Conservation (phyloP, 2,113 vertebrate species). For the Myocastor coypus region DNA sequence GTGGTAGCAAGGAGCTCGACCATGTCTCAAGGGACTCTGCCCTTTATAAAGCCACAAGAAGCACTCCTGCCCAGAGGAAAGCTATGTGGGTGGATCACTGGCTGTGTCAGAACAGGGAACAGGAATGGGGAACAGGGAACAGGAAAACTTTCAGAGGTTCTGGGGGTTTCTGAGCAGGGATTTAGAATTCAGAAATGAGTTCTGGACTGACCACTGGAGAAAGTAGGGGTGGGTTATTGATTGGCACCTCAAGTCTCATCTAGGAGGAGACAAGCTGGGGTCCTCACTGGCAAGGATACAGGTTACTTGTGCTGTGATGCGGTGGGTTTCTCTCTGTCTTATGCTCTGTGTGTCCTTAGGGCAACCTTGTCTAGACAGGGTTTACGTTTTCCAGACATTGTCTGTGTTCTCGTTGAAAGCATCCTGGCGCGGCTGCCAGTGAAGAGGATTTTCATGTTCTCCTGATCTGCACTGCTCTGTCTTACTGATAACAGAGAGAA, state of each 20-base stretch:
- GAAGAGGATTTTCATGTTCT: neutral
- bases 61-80: neutral
- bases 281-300: neutral
- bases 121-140: too few species aligned
- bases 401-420: neutral
- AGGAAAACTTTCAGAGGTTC: too few species aligned
- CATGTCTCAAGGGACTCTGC: neutral
- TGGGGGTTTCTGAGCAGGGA: neutral
- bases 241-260: rapidly evolving
- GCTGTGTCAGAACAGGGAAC: too few species aligned
- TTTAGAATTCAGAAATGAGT: too few species aligned
- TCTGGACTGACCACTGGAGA: neutral
- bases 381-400: neutral
- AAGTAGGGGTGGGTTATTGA: neutral
- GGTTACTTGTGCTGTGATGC: neutral
- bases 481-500: neutral
- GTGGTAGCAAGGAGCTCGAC: rapidly evolving
- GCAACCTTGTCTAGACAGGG: neutral
- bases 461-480: neutral
- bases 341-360: neutral
- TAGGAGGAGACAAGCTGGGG: neutral
- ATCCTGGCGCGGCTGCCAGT: neutral
- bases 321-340: neutral
- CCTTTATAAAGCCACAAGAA: neutral
- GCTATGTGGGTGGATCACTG: too few species aligned